Percentiles rank a stretch among this genome's conserved stretches.
Evolutionary conservation across 2,113 vertebrate genomes (phyloP).

Genomic region (Uropsilus gracilis): DNA sequence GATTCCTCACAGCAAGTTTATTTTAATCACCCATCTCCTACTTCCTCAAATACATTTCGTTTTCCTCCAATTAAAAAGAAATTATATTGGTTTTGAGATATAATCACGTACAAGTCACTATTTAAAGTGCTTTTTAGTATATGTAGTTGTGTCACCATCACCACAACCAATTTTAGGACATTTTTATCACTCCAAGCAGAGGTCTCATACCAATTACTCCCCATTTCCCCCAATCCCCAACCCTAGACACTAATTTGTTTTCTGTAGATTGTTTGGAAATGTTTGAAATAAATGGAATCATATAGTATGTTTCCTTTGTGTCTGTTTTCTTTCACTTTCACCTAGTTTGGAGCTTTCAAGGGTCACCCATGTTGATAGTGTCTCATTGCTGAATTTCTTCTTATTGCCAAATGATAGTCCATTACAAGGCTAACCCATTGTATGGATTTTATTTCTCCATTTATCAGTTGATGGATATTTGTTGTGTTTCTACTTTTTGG

Average conservation of each 20-base stretch:
- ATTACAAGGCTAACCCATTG: neutral
- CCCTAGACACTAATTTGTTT: neutral
- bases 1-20: neutral
- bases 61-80: neutral
- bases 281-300: neutral
- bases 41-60: neutral
- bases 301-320: neutral
- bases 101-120: neutral
- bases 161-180: neutral
- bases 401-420: neutral
- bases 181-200: neutral
- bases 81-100: neutral
- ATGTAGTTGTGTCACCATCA: neutral
- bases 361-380: neutral
- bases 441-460: neutral
- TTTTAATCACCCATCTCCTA: neutral
- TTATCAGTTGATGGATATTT: too few relatives aligned
- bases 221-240: neutral
- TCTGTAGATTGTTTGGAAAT: neutral
- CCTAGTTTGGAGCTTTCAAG: neutral
- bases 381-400: neutral
- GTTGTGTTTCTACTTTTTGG: too few relatives aligned
- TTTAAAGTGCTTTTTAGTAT: neutral
- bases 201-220: neutral
- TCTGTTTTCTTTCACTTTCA: neutral